Base-by-base conservation (phyloP, 2,888 invertebrate genomes). In the Rhamnusium bicolor region DNA sequence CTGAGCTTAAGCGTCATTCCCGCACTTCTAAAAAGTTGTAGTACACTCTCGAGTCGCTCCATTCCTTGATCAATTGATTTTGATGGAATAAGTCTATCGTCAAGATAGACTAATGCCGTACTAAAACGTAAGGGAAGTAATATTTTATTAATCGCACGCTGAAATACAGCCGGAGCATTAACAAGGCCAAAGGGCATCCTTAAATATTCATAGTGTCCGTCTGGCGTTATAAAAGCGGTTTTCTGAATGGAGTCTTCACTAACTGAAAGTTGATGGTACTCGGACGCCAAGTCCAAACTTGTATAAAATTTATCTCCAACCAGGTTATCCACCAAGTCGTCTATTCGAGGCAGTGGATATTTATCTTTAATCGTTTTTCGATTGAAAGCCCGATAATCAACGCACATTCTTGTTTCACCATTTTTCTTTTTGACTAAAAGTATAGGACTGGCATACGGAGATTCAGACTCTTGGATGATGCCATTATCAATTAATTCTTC, bases 141-240 rank as follows among this genome's bases (percentile, higher is more conserved):
- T n/a, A n/a, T n/a, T n/a, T n/a, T n/a, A n/a, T n/a, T n/a, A n/a
- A n/a, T n/a, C n/a, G 5, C 7, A 21, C 53, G 18, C 40, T 75
- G 73, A 21, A 76, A 77, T 12, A 71, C 71, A 8, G 75, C 77
- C 1, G 75, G 75, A 7, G 75, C 75, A 29, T 77, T 77, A 1
- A 54, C 60, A 4, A 77, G 19, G 10, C 71, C 71, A 69, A 71
- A 71, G 4, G 63, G 51, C 54, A 75, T 51, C 8, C 49, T n/a
- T 47, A 75, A 24, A 16, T 46, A 71, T 40, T 62, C 46, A 71
- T 54, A 71, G 27, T 75, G 68, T 0, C 21, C 21, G 10, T 53
- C 53, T 7, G 10, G 53, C 10, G 53, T 53, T 6, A 53, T 12
- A 53, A 53, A 53, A 1, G 53, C 53, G 12, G 53, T 53, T 53